phyloP scores from a whole-genome alignment of 2,113 vertebrate species.

The Oreochromis tanganicae region DNA sequence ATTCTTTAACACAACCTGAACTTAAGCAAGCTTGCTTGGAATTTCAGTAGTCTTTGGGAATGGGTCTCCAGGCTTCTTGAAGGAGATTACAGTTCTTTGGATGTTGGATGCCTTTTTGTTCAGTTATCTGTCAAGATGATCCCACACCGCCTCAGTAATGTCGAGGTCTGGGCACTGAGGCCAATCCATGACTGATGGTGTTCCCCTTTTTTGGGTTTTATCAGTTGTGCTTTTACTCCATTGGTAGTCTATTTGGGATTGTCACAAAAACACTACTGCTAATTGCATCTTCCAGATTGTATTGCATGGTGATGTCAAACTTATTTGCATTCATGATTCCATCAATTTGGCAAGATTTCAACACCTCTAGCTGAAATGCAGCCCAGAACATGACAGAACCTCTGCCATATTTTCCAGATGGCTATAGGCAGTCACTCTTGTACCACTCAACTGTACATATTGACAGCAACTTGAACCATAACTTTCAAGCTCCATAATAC shows the following conservation, averaged over 20 bases:
- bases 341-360: background rate
- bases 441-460: background rate
- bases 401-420: background rate
- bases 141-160: background rate
- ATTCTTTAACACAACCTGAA: background rate
- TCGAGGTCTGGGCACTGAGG: background rate
- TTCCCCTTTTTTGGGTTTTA: background rate
- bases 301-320: background rate
- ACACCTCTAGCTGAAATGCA: rapidly evolving
- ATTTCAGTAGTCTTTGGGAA: background rate
- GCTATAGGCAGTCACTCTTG: background rate
- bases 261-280: background rate
- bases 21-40: background rate
- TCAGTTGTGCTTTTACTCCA: background rate
- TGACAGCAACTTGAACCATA: background rate
- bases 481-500: background rate
- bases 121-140: background rate
- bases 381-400: background rate
- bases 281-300: background rate
- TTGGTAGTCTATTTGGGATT: background rate
- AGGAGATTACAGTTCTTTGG: background rate
- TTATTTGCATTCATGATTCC: background rate
- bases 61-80: background rate
- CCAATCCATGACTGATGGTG: background rate
- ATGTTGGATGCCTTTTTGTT: background rate